These are phyloP conservation scores for Caerostris darwini DNA, from an alignment of 1,140 invertebrate species.

Conservation along the genomic window DNA sequence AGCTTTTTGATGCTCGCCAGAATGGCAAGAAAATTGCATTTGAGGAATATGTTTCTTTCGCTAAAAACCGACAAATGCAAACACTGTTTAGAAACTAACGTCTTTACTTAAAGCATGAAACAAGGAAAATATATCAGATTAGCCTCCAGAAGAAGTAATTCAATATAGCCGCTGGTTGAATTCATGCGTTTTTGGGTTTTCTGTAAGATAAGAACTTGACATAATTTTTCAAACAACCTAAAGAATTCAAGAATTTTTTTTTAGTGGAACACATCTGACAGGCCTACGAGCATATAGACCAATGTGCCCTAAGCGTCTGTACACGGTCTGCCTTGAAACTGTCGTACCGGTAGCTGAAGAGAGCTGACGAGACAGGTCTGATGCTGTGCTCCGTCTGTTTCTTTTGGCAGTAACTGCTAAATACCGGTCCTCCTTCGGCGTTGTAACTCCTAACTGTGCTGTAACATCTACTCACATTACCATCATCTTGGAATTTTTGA, in stretches of 20 bases:
- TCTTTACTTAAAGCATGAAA: conserved; percentile 51
- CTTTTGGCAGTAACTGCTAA: no score
- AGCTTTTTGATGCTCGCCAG: conserved; percentile 66
- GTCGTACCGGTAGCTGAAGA: no score
- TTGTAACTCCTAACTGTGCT: no score
- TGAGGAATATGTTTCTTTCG: conserved; percentile 47
- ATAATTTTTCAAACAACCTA: conserved; percentile 19
- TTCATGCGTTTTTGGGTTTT: conserved; percentile 45
- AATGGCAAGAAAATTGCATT: conserved; percentile 69
- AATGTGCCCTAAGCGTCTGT: neutral
- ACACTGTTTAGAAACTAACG: conserved; percentile 51
- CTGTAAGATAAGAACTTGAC: conserved; percentile 24
- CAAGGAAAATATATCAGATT: conserved; percentile 64
- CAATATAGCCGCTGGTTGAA: conserved; percentile 46
- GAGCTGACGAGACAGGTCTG: no score
- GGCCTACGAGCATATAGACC: neutral
- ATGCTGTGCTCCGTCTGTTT: no score
- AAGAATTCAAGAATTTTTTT: no score
- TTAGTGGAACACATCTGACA: no score
- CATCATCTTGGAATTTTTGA: no score
- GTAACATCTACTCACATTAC: no score
- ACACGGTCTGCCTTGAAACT: neutral
- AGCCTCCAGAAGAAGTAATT: conserved; percentile 62
- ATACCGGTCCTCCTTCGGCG: no score
- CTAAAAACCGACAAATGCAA: neutral